Percentiles rank a stretch among this genome's conserved stretches.
phyloP scores from a whole-genome alignment of 2,888 invertebrate genomes.

The Brenthis daphne region DNA sequence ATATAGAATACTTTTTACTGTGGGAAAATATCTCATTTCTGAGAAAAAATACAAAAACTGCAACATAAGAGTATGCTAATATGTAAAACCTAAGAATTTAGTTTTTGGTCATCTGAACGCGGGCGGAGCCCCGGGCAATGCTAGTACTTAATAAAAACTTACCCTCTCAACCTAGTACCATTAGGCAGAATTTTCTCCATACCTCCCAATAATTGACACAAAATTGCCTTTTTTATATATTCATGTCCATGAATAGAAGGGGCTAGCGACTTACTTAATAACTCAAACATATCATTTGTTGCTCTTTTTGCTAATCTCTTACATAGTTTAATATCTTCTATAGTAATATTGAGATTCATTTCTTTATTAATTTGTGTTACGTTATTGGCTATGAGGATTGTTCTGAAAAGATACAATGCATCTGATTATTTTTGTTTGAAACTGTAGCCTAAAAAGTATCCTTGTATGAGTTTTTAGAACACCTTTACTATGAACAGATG shows the following conservation, averaged over 20 bases:
- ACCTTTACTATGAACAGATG: too few relatives aligned
- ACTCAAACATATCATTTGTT: constrained; percentile 91
- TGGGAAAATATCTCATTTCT: too few relatives aligned
- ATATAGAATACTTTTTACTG: too few relatives aligned
- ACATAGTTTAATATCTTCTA: constrained; percentile 94
- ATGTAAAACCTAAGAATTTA: too few relatives aligned
- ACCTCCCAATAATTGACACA: constrained; percentile 96
- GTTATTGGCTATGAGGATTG: constrained; percentile 96
- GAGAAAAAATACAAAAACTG: too few relatives aligned
- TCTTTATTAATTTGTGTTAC: constrained; percentile 95
- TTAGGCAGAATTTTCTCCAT: constrained; percentile 96
- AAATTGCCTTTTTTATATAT: constrained; percentile 96
- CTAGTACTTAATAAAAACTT: constrained; percentile 42
- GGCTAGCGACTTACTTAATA: constrained; percentile 95
- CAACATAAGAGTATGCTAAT: too few relatives aligned
- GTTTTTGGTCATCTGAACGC: too few relatives aligned
- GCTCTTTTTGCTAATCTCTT: constrained; percentile 89
- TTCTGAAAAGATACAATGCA: constrained; percentile 80
- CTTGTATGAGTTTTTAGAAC: too few relatives aligned
- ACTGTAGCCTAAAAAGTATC: too few relatives aligned
- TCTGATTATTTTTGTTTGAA: too few relatives aligned
- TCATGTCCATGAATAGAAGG: constrained; percentile 99
- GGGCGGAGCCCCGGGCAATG: too few relatives aligned
- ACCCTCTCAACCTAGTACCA: constrained; percentile 95
- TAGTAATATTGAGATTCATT: constrained; percentile 87